Evolutionary conservation across 2,888 invertebrate genomes (phyloP).

Genomic region (Aplocera efformata): DNA sequence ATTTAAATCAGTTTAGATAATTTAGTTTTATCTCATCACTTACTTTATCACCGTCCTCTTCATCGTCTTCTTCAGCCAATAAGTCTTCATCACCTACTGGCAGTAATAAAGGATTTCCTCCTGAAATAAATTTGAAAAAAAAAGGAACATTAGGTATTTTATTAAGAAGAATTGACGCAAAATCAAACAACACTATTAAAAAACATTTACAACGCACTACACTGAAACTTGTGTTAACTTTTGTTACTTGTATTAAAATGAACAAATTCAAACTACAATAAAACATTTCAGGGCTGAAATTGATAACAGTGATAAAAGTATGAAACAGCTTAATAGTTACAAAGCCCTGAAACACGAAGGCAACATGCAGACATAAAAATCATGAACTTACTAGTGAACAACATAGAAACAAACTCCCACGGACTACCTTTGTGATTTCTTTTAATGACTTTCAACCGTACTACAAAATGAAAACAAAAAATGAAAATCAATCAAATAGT

Average conservation of each 20-base stretch:
- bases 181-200: too few species aligned
- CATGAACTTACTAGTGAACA: slow-evolving; percentile 57
- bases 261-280: too few species aligned
- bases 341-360: slow-evolving; percentile 1
- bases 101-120: slow-evolving; percentile 65
- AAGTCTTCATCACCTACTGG: slow-evolving; percentile 84
- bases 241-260: too few species aligned
- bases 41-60: slow-evolving; percentile 94
- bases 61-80: slow-evolving; percentile 89
- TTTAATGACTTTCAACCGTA: slow-evolving; percentile 47
- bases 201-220: too few species aligned
- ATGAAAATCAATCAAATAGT: slow-evolving; percentile 9
- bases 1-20: too few species aligned
- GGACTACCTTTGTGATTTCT: slow-evolving; percentile 45
- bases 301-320: not conserved
- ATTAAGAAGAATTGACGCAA: too few species aligned
- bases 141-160: too few species aligned
- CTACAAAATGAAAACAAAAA: slow-evolving; percentile 47
- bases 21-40: not conserved
- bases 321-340: not conserved
- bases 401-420: slow-evolving; percentile 45
- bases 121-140: slow-evolving; percentile 38
- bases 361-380: slow-evolving; percentile 29
- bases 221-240: too few species aligned
- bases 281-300: too few species aligned